These are phyloP conservation scores for Cinclus mexicanus DNA, from an alignment of 2,113 vertebrate species.

Conservation along the genomic window DNA sequence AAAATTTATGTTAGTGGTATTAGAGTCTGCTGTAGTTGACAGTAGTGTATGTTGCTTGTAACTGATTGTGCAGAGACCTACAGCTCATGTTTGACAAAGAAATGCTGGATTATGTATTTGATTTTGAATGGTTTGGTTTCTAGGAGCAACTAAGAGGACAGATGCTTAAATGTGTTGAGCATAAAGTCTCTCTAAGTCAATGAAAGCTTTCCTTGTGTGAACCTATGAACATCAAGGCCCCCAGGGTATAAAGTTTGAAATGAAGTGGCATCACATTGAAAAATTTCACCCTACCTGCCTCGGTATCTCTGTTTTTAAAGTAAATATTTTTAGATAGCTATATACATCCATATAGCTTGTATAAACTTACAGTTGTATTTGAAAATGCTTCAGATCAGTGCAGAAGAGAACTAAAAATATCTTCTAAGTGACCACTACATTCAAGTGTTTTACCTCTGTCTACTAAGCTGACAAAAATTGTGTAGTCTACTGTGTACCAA, in stretches of 20 bases:
- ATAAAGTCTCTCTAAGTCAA: neutral
- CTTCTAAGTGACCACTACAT: neutral
- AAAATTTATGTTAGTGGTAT: neutral
- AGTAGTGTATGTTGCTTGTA: neutral
- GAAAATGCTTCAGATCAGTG: neutral
- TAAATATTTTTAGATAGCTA: neutral
- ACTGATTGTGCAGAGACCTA: neutral
- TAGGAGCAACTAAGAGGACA: neutral
- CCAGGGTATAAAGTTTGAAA: neutral
- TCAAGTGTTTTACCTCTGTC: neutral
- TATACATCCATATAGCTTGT: neutral
- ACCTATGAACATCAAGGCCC: neutral
- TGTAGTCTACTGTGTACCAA: neutral
- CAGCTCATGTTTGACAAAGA: neutral
- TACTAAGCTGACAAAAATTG: neutral
- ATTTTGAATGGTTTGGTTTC: neutral
- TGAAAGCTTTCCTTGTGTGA: neutral
- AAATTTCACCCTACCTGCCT: neutral
- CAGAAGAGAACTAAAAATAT: neutral
- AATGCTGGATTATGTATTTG: neutral
- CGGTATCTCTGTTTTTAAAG: neutral
- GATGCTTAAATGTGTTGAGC: neutral
- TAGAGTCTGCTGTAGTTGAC: neutral
- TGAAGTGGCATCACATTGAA: neutral
- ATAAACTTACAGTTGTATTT: neutral